Evolutionary conservation across 2,888 invertebrate genomes (phyloP), one percentile per base, ranked within the genome.

Genomic region (Caenorhabditis plicata): DNA sequence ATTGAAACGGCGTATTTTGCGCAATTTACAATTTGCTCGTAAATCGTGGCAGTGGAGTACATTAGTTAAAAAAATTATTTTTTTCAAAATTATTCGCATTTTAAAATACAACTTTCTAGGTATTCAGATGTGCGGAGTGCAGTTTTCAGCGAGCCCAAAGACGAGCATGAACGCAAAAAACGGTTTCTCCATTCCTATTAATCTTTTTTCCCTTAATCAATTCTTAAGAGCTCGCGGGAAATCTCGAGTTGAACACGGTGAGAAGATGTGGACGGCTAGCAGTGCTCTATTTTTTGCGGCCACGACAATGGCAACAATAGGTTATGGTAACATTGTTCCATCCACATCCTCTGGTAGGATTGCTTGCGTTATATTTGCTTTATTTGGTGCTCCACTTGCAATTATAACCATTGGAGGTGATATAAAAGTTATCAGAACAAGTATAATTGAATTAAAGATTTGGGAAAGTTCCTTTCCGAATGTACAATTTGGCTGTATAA

Each of bases 231-330:
- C 53, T 26, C 23, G 43, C 25, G 65, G 71, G 22, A 68, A 66
- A 29, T 65, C 68, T 25, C 57, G 73, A n/a, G 54, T 46, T 19
- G 76, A 78, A 13, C 55, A 57, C 32, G 68, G 69, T n/a, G 77
- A 75, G 26, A 77, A 80, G 52, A 57, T 79, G 68, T 80, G 80
- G 80, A 81, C 80, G 11, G 66, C 73, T 11, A 68, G 70, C 40
- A 77, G 77, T 42, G 73, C 80, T 0, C 52, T 80, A 5, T 80
- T 80, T 57, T 80, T 80, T 49, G 75, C 80, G 2, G 78, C 78
- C 5, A 80, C 80, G 2, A 80, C 80, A 1, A 80, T 80, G 80
- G 78, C 80, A 4, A 80, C 80, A 15, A 81, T 80, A 22, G 80
- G 77, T 32, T 78, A 77, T 58, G 80, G 80, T 29, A 80, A 80